Evolutionary conservation across 2,113 vertebrate genomes (phyloP).

Genomic region (Cinclus cinclus): DNA sequence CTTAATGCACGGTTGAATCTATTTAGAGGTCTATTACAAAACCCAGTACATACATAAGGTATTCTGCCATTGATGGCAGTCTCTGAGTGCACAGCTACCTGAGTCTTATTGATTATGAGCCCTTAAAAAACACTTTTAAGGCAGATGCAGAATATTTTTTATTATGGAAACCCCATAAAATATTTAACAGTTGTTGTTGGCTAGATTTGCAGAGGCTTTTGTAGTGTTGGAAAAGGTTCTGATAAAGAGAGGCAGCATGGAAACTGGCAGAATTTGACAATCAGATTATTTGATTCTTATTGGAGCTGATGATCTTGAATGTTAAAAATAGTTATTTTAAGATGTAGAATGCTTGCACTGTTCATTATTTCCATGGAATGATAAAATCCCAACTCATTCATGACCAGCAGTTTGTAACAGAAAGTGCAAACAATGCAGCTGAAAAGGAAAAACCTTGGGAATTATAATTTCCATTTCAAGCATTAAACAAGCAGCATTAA

Average conservation of each 20-base stretch:
- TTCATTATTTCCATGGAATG: not conserved
- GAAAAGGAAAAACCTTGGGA: not conserved
- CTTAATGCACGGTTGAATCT: not conserved
- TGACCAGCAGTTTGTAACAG: not conserved
- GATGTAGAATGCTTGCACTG: not conserved
- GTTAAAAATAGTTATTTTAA: constrained; percentile 6
- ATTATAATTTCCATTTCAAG: not conserved
- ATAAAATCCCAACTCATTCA: not conserved
- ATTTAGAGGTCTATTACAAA: not conserved
- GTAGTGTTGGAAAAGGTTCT: not conserved
- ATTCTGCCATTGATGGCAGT: not conserved
- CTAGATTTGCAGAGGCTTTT: constrained; percentile 2
- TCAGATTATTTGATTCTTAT: not conserved
- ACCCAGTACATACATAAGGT: not conserved
- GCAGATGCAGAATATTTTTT: not conserved
- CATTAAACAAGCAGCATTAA: not conserved
- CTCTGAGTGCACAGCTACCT: not conserved
- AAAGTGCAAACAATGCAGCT: not conserved
- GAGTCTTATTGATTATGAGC: not conserved
- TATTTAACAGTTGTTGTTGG: not conserved
- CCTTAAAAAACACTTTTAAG: constrained; percentile 11
- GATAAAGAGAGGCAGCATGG: not conserved
- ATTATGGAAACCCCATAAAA: not conserved
- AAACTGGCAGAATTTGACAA: not conserved
- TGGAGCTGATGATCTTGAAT: not conserved